Base-by-base conservation (phyloP, 2,113 vertebrate genomes). In the Calyptommatus sinebrachiatus region DNA sequence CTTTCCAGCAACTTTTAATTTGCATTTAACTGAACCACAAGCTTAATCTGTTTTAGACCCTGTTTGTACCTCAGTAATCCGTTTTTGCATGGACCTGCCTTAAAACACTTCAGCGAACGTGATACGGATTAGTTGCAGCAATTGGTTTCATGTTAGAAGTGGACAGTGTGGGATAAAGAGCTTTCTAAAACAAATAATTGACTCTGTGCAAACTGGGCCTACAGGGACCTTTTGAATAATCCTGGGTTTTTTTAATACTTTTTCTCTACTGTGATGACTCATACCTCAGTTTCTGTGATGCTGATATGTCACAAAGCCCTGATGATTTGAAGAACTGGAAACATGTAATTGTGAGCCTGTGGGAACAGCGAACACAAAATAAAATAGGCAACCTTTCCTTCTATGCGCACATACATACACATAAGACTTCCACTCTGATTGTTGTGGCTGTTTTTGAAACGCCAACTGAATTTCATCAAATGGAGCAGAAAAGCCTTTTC, bases 1-100 rank as follows among this genome's bases (percentile, higher is more conserved):
- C 10, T 81, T 76, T 72, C 48, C 68, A 80, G 45, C 26, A 80
- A 50, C 10, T 57, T 60, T 73, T 74, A 78, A 71, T 66, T 35
- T 75, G 22, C 8, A 73, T 57, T 77, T 67, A 57, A 24, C 35
- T 41, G 35, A 41, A 41, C 35, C 35, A 41, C 35, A 41, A 41
- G 35, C 35, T 41, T 41, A 41, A 41, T 41, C 35, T 41, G 35
- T 41, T 41, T 41, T 41, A 41, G 35, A 4, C 35, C 35, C 35
- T 41, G 35, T 41, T 41, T 41, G 35, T 5, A 41, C 35, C 35
- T 4, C 35, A 41, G 35, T 41, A 41, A 41, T 5, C 35, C 35
- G 5, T 41, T 41, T 41, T 41, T 41, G 35, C 35, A 41, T 4
- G 35, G 35, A 41, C 35, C 35, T 41, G 35, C 35, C 35, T 41